Conservation (phyloP, 2,888 invertebrate species). For the Ochropleura leucogaster region DNA sequence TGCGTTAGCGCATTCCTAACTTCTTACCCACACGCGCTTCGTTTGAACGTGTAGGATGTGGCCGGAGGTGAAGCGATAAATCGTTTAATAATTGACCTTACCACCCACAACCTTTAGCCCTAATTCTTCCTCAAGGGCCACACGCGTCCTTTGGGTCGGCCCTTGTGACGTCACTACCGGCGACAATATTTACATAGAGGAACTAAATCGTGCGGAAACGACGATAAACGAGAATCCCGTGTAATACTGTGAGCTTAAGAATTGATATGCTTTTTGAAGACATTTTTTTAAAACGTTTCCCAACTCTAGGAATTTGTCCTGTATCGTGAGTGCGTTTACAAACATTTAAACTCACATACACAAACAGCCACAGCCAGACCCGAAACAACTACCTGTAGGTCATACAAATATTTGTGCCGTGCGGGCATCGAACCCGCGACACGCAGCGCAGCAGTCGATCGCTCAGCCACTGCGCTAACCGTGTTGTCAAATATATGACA, state of each 20-base stretch:
- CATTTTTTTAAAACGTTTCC: not conserved
- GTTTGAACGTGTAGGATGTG: not conserved
- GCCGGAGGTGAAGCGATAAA: not conserved
- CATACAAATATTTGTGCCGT: too few species aligned
- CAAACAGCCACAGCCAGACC: too few species aligned
- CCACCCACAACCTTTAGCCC: conserved; percentile 1
- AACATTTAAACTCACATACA: too few species aligned
- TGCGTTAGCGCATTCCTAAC: too few species aligned
- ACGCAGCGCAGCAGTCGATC: too few species aligned
- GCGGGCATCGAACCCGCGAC: too few species aligned
- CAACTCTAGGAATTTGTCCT: too few species aligned
- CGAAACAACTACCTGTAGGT: too few species aligned
- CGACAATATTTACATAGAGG: conserved; percentile 60
- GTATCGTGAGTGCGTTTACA: too few species aligned
- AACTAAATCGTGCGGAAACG: conserved; percentile 60
- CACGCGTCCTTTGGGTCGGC: conserved; percentile 19
- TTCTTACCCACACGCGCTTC: not conserved
- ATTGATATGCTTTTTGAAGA: conserved; percentile 8
- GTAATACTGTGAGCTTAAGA: conserved; percentile 10
- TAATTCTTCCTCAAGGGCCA: conserved; percentile 29
- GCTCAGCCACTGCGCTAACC: too few species aligned
- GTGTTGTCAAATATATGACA: too few species aligned
- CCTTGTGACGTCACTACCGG: conserved; percentile 40
- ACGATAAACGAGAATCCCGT: conserved; percentile 38
- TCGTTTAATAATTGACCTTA: conserved; percentile 1